Evolutionary conservation across 2,888 invertebrate genomes (phyloP).

Genomic region (Acleris sparsana): DNA sequence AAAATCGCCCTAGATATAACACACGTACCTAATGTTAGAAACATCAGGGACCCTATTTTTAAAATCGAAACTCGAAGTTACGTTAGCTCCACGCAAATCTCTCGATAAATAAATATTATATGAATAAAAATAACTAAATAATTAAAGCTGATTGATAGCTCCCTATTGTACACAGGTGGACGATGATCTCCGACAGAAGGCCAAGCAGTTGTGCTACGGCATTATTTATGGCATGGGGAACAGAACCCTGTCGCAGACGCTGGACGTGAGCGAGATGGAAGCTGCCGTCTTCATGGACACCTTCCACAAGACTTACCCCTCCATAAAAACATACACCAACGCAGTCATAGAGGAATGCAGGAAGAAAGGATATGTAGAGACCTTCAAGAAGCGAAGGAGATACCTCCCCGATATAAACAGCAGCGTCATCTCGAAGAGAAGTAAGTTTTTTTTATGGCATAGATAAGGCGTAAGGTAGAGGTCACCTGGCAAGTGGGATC

Average conservation of each 20-base stretch:
- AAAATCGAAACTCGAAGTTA: too few species aligned
- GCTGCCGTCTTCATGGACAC: slow-evolving; percentile 91
- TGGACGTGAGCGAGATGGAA: slow-evolving; percentile 90
- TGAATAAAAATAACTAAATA: too few species aligned
- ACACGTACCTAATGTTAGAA: too few species aligned
- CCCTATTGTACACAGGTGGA: slow-evolving; percentile 82
- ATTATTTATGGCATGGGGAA: slow-evolving; percentile 98
- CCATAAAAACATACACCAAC: slow-evolving; percentile 84
- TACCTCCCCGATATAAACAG: slow-evolving; percentile 90
- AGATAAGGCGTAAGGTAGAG: too few species aligned
- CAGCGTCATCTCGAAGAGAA: slow-evolving; percentile 79
- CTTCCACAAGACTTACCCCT: slow-evolving; percentile 91
- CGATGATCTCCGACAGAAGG: slow-evolving; percentile 90
- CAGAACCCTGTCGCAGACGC: slow-evolving; percentile 89
- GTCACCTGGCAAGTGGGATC: too few species aligned
- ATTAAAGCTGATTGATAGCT: too few species aligned
- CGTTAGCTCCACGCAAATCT: too few species aligned
- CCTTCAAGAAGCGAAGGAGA: slow-evolving; percentile 90
- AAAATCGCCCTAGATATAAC: too few species aligned
- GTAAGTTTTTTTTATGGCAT: slow-evolving; percentile 64
- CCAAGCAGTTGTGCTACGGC: slow-evolving; percentile 97
- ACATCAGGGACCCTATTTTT: too few species aligned
- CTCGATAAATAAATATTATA: too few species aligned
- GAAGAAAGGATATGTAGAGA: slow-evolving; percentile 91
- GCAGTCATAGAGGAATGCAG: slow-evolving; percentile 85